These are phyloP conservation scores for Didymodactylos carnosus DNA, from an alignment of 2,888 invertebrate genomes.

Conservation along the genomic window DNA sequence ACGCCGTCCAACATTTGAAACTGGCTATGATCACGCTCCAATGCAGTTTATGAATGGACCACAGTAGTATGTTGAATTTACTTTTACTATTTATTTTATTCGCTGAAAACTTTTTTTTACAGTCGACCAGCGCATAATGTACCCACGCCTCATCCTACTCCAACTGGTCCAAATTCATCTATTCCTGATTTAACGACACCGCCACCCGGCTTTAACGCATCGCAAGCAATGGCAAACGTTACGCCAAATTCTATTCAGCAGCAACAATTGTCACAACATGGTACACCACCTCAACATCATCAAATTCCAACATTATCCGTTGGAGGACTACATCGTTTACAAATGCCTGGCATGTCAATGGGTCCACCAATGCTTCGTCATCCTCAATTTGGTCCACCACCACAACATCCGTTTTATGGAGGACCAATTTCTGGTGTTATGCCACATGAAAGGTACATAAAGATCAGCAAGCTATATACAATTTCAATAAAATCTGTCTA, in stretches of 20 bases:
- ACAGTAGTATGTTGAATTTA: not conserved
- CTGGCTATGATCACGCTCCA: not conserved
- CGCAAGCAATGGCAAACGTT: not conserved
- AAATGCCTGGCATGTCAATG: not conserved
- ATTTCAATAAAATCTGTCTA: no score
- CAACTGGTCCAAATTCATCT: no score
- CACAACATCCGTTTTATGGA: not conserved
- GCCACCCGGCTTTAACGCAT: no score
- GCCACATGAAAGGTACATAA: not conserved
- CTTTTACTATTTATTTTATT: no score
- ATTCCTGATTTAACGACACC: not conserved
- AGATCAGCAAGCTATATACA: no score
- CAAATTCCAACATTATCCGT: not conserved
- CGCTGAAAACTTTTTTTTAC: not conserved
- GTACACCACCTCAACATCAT: not conserved
- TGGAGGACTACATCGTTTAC: not conserved
- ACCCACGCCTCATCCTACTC: not conserved
- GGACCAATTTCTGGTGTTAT: not conserved
- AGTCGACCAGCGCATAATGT: not conserved
- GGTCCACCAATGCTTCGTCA: not conserved
- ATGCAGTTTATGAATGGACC: not conserved
- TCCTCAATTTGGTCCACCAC: not conserved
- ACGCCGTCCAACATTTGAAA: not conserved
- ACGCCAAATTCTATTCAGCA: not conserved
- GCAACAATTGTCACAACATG: not conserved